phyloP scores from a whole-genome alignment of 2,888 invertebrate genomes.

The Ennomos erosarius region DNA sequence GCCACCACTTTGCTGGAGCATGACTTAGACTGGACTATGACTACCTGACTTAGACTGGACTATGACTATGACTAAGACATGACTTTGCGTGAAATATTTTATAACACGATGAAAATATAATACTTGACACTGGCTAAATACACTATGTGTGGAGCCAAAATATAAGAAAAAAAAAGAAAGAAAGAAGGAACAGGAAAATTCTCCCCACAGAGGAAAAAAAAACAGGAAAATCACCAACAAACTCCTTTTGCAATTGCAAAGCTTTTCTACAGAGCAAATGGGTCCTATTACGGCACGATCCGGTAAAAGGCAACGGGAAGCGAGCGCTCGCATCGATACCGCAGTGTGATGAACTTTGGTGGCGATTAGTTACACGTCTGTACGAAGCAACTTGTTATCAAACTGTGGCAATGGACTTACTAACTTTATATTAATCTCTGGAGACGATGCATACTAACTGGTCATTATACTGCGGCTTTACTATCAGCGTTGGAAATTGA shows the following conservation, averaged over 20 bases:
- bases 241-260: conserved; percentile 1
- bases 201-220: too few relatives aligned
- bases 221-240: too few relatives aligned
- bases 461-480: conserved; percentile 36
- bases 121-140: too few relatives aligned
- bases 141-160: too few relatives aligned
- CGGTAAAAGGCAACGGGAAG: conserved; percentile 38
- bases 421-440: conserved; percentile 41
- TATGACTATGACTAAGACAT: too few relatives aligned
- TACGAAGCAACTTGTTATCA: conserved; percentile 19
- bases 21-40: too few relatives aligned
- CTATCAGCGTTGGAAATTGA: conserved; percentile 61
- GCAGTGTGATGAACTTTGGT: conserved; percentile 42
- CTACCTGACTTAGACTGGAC: too few relatives aligned
- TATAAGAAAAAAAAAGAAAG: too few relatives aligned
- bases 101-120: too few relatives aligned
- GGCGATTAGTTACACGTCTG: conserved; percentile 37
- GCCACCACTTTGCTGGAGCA: too few relatives aligned
- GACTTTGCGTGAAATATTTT: too few relatives aligned
- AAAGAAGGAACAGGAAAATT: too few relatives aligned
- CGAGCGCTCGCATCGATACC: conserved; percentile 31
- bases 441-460: conserved; percentile 44
- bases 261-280: conserved; percentile 15
- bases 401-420: conserved; percentile 23
- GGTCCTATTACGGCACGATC: conserved; percentile 15